phyloP scores from a whole-genome alignment of 2,888 invertebrate species.

The Fragum whitleyi region DNA sequence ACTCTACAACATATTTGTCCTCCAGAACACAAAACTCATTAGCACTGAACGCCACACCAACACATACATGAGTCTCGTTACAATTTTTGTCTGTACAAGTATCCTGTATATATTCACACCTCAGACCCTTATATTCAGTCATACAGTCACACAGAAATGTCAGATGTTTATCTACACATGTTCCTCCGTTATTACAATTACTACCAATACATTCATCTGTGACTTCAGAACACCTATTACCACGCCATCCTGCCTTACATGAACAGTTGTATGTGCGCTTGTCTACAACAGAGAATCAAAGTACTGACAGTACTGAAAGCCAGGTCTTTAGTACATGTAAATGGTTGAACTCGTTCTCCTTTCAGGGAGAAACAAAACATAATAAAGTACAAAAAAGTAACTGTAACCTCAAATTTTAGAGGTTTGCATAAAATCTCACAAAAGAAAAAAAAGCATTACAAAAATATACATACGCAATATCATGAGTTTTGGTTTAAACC shows the following conservation, averaged over 20 bases:
- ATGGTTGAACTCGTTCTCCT: too few relatives aligned
- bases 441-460: too few relatives aligned
- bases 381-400: too few relatives aligned
- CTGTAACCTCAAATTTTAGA: too few relatives aligned
- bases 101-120: conserved; percentile 57
- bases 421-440: too few relatives aligned
- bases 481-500: too few relatives aligned
- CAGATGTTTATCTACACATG: conserved; percentile 67
- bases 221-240: conserved; percentile 58
- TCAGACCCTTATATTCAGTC: conserved; percentile 50
- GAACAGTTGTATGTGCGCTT: conserved; percentile 52
- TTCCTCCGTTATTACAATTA: conserved; percentile 63
- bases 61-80: conserved; percentile 58
- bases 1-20: conserved; percentile 19
- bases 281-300: too few relatives aligned
- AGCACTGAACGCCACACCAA: conserved; percentile 48
- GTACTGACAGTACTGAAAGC: too few relatives aligned
- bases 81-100: conserved; percentile 44
- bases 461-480: too few relatives aligned
- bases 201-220: conserved; percentile 66
- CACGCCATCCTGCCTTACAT: conserved; percentile 70
- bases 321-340: too few relatives aligned
- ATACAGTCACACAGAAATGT: conserved; percentile 68
- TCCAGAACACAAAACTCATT: conserved; percentile 48
- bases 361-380: too few relatives aligned